Conservation (phyloP, 1,140 invertebrate species). For the Colletes gigas region DNA sequence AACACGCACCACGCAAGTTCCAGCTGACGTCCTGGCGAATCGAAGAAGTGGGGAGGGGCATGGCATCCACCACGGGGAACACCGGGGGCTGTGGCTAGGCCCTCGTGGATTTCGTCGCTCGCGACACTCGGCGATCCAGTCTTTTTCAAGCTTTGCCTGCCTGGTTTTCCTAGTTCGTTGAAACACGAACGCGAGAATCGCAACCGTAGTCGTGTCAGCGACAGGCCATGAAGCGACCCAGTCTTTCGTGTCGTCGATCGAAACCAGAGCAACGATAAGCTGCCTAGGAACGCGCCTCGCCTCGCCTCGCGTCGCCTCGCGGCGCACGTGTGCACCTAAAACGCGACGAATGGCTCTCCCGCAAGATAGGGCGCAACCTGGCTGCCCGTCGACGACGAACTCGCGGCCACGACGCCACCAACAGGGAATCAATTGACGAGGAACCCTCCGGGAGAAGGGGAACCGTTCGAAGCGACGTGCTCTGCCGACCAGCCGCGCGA, state of each 20-base stretch:
- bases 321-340: slow-evolving; percentile 34
- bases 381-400: slow-evolving; percentile 1
- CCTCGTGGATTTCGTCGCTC: slow-evolving; percentile 17
- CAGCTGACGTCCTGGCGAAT: slow-evolving; percentile 63
- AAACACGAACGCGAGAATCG: not conserved
- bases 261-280: slow-evolving; percentile 22
- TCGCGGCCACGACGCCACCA: not conserved
- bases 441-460: slow-evolving; percentile 9
- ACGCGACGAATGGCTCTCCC: not conserved
- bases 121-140: not conserved
- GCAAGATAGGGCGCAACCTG: not conserved
- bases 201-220: not conserved
- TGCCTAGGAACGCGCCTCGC: slow-evolving; percentile 4
- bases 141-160: too few species aligned
- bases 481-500: slow-evolving; percentile 55
- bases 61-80: slow-evolving; percentile 17
- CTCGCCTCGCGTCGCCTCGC: slow-evolving; percentile 13
- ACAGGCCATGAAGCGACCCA: slow-evolving; percentile 29
- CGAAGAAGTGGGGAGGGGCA: slow-evolving; percentile 51
- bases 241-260: slow-evolving; percentile 29
- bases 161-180: too few species aligned
- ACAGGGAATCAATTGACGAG: not conserved
- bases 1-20: slow-evolving; percentile 63
- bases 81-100: not conserved
- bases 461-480: slow-evolving; percentile 15